Base-by-base conservation (phyloP, 2,888 invertebrate genomes). In the Dolichomitus sp. region DNA sequence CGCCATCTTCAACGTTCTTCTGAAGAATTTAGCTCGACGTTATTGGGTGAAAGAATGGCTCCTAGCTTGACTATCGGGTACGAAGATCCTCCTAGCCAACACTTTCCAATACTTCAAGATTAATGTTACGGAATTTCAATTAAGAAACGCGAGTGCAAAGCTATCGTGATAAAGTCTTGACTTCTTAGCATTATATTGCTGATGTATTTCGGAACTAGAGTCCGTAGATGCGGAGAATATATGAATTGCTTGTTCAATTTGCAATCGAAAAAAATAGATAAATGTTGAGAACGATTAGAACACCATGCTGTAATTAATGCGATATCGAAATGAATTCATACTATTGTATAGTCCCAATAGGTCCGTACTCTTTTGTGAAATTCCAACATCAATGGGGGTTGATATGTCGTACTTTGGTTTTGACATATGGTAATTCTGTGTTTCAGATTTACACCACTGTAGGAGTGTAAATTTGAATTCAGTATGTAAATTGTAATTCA, bases 41-140 rank as follows among this genome's bases (percentile, higher is more conserved):
- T 83, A 83, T 83, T 80, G 82, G 66, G 63, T 75, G 66, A 68
- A 76, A 80, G 75, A 83, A 80, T 83, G 79, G 72, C 70, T 72
- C 37, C 59, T 9, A 33, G 33, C 66, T 75, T n/a, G 66, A 79
- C 70, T 65, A 65, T 80, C 59, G 66, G 37, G 45, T 33, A 72
- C 68, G 66, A 70, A 68, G 59, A 59, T 63, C 19, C 61, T 27
- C 54, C 37, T 33, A 19, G 11, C 50, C 54, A 59, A 72, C 52
- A 48, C 50, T 50, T 63, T 27, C 52, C 42, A 65, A 59, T 59
- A 59, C 59, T 59, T 42, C 72, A 40, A 73, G 70, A 76, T 80
- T 59, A 83, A 76, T 76, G 80, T 80, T 76, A 45, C 68, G 68
- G 83, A 83, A 80, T 80, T 80, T 75, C 72, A 80, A 79, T 80